phyloP scores from a whole-genome alignment of 2,797 vertebrate genomes.

The Nannoperca obscura region DNA sequence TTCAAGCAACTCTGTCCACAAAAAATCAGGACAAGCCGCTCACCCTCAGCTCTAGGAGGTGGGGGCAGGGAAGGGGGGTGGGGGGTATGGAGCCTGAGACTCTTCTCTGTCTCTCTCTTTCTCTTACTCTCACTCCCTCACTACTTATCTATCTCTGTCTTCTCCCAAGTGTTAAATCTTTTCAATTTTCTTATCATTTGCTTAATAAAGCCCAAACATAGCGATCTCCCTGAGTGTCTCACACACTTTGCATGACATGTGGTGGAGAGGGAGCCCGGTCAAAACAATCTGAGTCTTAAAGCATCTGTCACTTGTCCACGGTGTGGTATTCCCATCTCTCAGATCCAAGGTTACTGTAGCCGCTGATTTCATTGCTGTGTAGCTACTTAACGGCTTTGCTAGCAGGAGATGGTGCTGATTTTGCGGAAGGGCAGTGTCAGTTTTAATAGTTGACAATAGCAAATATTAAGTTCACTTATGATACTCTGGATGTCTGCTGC shows the following conservation, averaged over 20 bases:
- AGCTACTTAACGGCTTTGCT: conserved; percentile 77
- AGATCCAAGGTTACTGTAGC: conserved; percentile 81
- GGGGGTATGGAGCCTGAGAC: conserved; percentile 84
- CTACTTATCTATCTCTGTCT: conserved; percentile 82
- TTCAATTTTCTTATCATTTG: conserved; percentile 76
- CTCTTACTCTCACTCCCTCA: conserved; percentile 78
- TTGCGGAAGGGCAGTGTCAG: conserved; percentile 68
- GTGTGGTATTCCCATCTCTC: conserved; percentile 81
- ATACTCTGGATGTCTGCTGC: conserved; percentile 62
- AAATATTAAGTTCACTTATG: conserved; percentile 59
- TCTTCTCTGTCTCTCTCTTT: conserved; percentile 85
- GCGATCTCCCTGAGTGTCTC: conserved; percentile 77
- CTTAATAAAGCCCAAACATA: conserved; percentile 86
- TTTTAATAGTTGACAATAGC: conserved; percentile 65
- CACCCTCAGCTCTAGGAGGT: conserved; percentile 87
- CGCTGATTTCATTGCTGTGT: conserved; percentile 80
- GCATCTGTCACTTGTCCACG: conserved; percentile 80
- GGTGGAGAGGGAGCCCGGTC: conserved; percentile 84
- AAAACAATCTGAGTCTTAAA: conserved; percentile 84
- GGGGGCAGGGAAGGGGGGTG: conserved; percentile 80
- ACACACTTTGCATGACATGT: conserved; percentile 90
- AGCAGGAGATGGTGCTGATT: conserved; percentile 64
- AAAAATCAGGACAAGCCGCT: conserved; percentile 88
- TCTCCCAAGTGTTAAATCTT: conserved; percentile 72
- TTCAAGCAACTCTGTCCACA: conserved; percentile 91